phyloP scores from a whole-genome alignment of 2,888 invertebrate genomes.

The Cabera pusaria region DNA sequence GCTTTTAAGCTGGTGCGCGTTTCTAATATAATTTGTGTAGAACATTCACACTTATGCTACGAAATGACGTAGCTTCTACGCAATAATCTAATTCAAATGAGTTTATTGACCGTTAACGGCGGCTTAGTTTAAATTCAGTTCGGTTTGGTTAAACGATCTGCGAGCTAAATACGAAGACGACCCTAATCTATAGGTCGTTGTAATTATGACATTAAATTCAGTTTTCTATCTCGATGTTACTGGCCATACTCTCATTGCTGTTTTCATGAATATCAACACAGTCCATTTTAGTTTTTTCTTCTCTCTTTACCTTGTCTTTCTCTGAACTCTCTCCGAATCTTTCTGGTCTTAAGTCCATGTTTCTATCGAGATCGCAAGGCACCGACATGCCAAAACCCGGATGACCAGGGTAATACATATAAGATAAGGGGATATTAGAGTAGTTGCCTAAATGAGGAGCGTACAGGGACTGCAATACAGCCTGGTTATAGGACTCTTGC shows the following conservation, averaged over 20 bases:
- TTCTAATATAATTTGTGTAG: too few relatives aligned
- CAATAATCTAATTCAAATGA: too few relatives aligned
- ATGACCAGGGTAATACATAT: conserved; percentile 78
- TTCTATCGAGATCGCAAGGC: conserved; percentile 64
- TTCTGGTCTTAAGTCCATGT: conserved; percentile 46
- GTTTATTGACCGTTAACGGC: too few relatives aligned
- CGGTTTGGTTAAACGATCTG: too few relatives aligned
- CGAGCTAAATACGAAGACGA: too few relatives aligned
- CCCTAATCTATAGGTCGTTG: too few relatives aligned
- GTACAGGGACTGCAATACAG: conserved; percentile 74
- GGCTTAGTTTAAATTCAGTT: too few relatives aligned
- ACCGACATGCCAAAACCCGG: conserved; percentile 63
- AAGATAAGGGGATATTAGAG: conserved; percentile 67
- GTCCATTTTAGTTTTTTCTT: conserved; percentile 51
- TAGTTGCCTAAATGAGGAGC: conserved; percentile 77
- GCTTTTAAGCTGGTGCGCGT: too few relatives aligned
- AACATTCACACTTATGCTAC: too few relatives aligned
- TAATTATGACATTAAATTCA: too few relatives aligned
- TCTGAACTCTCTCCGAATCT: conserved; percentile 51
- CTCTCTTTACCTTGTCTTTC: conserved; percentile 50
- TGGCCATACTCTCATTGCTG: conserved; percentile 77
- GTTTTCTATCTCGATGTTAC: conserved; percentile 80
- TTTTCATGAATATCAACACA: conserved; percentile 65
- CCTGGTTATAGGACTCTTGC: conserved; percentile 78
- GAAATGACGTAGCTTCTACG: too few relatives aligned